Conservation (phyloP, 2,113 vertebrate species). For the Chinchilla lanigera region DNA sequence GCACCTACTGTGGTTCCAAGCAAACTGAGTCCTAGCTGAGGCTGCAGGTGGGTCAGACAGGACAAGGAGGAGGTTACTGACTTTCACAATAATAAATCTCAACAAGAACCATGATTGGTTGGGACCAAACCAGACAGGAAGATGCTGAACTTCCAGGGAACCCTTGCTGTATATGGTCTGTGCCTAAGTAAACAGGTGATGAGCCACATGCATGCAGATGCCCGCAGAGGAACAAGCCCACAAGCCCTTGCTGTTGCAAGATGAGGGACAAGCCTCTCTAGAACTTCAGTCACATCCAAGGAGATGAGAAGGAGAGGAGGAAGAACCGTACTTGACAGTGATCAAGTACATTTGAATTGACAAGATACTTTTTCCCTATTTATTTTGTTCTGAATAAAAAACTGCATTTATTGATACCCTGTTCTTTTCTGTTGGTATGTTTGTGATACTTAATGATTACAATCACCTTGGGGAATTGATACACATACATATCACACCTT, state of each 20-base stretch:
- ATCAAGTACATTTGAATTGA: background rate
- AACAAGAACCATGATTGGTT: background rate
- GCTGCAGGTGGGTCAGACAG: background rate
- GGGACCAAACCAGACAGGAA: background rate
- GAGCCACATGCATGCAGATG: background rate
- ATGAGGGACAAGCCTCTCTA: background rate
- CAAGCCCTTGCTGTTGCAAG: background rate
- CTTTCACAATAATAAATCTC: background rate
- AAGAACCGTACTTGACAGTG: background rate
- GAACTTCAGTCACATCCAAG: background rate
- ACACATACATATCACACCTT: background rate
- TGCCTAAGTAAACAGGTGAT: background rate
- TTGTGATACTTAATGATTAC: background rate
- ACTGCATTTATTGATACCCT: background rate
- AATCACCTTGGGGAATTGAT: background rate
- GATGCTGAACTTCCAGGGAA: background rate
- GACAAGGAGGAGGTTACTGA: background rate
- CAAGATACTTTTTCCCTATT: background rate
- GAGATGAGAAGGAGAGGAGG: background rate
- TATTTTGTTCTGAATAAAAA: constrained; percentile 2
- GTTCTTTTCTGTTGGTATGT: background rate
- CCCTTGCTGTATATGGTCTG: background rate
- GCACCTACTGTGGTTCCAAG: background rate
- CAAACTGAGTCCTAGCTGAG: background rate
- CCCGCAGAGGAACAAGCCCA: background rate